These are phyloP conservation scores for Camponotus pennsylvanicus DNA, from an alignment of 1,140 invertebrate genomes.

Conservation along the genomic window DNA sequence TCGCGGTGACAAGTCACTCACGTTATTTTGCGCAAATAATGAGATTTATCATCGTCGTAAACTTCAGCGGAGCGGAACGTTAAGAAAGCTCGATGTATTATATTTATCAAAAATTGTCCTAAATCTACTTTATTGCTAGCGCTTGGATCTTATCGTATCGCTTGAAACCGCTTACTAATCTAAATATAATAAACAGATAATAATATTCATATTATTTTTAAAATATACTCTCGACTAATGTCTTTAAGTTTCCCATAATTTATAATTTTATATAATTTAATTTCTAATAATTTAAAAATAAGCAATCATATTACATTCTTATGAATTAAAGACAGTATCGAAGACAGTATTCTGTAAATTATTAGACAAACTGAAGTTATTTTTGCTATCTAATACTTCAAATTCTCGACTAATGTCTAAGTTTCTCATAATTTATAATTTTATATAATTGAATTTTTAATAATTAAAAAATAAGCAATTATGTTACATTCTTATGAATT, in stretches of 20 bases:
- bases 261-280: neutral
- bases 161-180: neutral
- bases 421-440: neutral
- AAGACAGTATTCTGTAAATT: slow-evolving; percentile 8
- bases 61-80: neutral
- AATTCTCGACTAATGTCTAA: neutral
- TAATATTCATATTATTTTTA: slow-evolving; percentile 9
- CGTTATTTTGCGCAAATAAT: slow-evolving; percentile 35
- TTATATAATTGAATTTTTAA: neutral
- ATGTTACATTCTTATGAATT: neutral
- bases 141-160: neutral
- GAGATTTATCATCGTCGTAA: slow-evolving; percentile 53
- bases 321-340: neutral
- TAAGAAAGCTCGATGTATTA: slow-evolving; percentile 24
- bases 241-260: neutral
- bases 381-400: neutral
- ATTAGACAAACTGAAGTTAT: neutral
- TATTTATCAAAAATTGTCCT: slow-evolving; percentile 3
- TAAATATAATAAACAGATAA: neutral
- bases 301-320: neutral
- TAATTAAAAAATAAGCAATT: neutral
- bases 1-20: slow-evolving; percentile 32
- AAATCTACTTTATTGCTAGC: neutral
- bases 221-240: slow-evolving; percentile 1
- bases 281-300: slow-evolving; percentile 3